Evolutionary conservation across 2,797 vertebrate genomes (phyloP).

Genomic region (Lithobates pipiens): DNA sequence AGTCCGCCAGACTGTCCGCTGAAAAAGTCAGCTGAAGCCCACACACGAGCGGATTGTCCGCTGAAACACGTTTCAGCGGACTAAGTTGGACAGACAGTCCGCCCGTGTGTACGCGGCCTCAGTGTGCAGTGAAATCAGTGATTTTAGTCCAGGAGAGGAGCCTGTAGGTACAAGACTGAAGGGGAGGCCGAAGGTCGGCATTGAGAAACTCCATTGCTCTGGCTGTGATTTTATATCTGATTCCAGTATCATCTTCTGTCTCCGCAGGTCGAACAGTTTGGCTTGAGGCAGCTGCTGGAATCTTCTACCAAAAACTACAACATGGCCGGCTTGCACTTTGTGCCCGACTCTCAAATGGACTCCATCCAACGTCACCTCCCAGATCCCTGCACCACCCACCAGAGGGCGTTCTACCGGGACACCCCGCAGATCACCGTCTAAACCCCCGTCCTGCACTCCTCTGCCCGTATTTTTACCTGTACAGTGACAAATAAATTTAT

Average conservation of each 20-base stretch:
- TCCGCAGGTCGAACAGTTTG: slow-evolving; percentile 76
- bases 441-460: neutral
- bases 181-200: too few relatives aligned
- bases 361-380: slow-evolving; percentile 91
- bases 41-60: too few relatives aligned
- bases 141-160: too few relatives aligned
- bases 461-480: slow-evolving; percentile 1
- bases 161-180: too few relatives aligned
- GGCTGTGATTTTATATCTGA: neutral
- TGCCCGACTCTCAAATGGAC: slow-evolving; percentile 82
- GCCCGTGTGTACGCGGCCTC: too few relatives aligned
- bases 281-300: slow-evolving; percentile 83
- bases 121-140: too few relatives aligned
- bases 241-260: neutral
- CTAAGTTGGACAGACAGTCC: too few relatives aligned
- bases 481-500: slow-evolving; percentile 26
- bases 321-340: slow-evolving; percentile 74
- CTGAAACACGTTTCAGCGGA: too few relatives aligned
- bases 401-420: slow-evolving; percentile 82
- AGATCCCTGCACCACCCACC: slow-evolving; percentile 88
- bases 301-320: slow-evolving; percentile 79
- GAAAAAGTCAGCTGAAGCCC: too few relatives aligned
- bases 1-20: too few relatives aligned
- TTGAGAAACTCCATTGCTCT: too few relatives aligned
- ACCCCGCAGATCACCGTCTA: slow-evolving; percentile 80